Percentiles rank a stretch among this genome's conserved stretches.
Evolutionary conservation across 1,140 invertebrate genomes (phyloP).

Genomic region (Metopolophium dirhodum): DNA sequence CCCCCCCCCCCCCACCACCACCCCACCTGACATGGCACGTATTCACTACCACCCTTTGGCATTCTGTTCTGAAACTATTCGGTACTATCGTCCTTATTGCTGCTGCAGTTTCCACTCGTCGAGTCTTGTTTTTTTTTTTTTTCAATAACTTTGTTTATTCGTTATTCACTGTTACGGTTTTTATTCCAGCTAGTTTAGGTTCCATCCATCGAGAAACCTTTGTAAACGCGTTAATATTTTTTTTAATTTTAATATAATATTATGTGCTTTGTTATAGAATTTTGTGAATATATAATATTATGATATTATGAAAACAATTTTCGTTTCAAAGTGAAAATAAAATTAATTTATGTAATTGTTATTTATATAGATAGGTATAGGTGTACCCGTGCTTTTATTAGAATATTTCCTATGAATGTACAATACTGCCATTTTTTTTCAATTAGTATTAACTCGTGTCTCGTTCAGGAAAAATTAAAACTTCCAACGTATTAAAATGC

Average conservation of each 20-base stretch:
- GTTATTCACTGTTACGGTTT: background rate
- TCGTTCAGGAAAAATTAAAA: background rate
- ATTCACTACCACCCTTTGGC: background rate
- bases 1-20: too few relatives aligned
- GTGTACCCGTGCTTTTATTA: background rate
- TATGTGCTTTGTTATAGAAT: background rate
- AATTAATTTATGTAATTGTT: background rate
- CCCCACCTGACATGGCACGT: background rate
- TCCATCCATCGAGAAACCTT: background rate
- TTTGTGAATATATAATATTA: background rate
- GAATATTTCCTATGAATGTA: background rate
- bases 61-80: conserved; percentile 3
- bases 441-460: background rate
- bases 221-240: background rate
- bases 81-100: background rate
- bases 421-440: background rate
- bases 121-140: background rate
- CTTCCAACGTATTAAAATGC: background rate
- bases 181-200: background rate
- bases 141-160: background rate
- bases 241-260: background rate
- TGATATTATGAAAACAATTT: background rate
- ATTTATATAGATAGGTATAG: background rate
- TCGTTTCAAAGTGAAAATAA: background rate
- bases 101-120: background rate